A percentile compares a stretch with the other conserved stretches of the same genome.
Conservation (phyloP, 2,888 invertebrate species). For the Anorthoa munda region DNA sequence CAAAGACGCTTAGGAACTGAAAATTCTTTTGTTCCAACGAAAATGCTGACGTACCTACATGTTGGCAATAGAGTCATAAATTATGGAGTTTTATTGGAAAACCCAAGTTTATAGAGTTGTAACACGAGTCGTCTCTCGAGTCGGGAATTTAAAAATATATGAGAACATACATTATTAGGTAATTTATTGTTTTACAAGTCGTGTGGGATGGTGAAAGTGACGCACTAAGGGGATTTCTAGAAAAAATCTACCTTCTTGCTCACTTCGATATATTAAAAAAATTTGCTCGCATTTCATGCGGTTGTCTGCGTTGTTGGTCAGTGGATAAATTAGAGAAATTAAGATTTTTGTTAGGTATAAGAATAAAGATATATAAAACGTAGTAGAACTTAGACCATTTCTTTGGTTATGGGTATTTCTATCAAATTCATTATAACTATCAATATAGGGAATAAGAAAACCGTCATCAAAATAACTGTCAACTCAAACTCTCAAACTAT, state of each 20-base stretch:
- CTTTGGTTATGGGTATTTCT: not conserved
- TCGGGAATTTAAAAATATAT: constrained; percentile 2
- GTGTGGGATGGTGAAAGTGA: too few species aligned
- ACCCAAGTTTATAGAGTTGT: constrained; percentile 14
- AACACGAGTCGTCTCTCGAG: constrained; percentile 10
- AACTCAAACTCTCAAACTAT: too few species aligned
- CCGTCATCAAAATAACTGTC: not conserved
- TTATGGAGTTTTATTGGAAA: constrained; percentile 41
- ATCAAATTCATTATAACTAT: not conserved
- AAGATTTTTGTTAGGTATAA: too few species aligned
- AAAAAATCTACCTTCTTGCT: too few species aligned
- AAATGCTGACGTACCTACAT: constrained; percentile 39
- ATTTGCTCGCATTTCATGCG: too few species aligned
- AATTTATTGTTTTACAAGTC: not conserved
- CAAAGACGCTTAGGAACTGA: constrained; percentile 17
- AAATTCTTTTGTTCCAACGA: constrained; percentile 42
- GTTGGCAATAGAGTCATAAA: constrained; percentile 20
- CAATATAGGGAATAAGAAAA: not conserved
- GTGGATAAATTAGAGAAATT: too few species aligned
- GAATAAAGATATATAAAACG: not conserved
- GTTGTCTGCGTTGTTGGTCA: too few species aligned
- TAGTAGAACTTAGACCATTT: not conserved
- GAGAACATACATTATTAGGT: not conserved
- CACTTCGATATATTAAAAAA: too few species aligned
- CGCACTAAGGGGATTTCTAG: too few species aligned